phyloP scores from a whole-genome alignment of 23 tunicate species.

The Trididemnum clinides region DNA sequence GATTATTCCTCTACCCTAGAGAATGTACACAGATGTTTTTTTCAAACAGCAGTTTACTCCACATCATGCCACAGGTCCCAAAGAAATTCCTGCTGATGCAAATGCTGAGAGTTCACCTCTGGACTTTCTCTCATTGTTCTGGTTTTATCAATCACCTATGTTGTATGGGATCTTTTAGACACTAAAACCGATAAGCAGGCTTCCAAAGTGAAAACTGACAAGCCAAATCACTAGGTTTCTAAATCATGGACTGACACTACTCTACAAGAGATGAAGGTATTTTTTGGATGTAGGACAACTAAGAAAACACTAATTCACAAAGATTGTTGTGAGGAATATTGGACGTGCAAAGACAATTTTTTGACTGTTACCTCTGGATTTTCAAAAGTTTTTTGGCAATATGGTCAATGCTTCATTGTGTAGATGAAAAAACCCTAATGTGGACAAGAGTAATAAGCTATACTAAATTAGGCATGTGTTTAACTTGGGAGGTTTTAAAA shows the following conservation, averaged over 20 bases:
- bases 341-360: neutral
- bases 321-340: neutral
- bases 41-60: neutral
- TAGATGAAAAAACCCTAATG: neutral
- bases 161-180: neutral
- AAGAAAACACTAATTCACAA: neutral
- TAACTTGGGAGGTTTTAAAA: neutral
- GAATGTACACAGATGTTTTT: neutral
- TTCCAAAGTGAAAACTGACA: neutral
- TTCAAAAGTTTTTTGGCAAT: neutral
- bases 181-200: neutral
- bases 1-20: neutral
- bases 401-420: neutral
- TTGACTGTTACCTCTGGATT: neutral
- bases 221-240: neutral
- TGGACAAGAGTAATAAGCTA: neutral
- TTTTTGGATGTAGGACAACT: neutral
- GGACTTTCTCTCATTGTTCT: neutral
- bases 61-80: neutral
- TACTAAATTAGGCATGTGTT: neutral
- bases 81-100: neutral
- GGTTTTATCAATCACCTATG: too few relatives aligned
- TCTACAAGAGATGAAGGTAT: neutral
- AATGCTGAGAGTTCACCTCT: constrained; percentile 1
- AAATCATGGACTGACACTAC: neutral